Percentiles rank a stretch among this genome's conserved stretches.
Conservation (phyloP, 2,113 vertebrate genomes). For the Triplophysa tibetana region DNA sequence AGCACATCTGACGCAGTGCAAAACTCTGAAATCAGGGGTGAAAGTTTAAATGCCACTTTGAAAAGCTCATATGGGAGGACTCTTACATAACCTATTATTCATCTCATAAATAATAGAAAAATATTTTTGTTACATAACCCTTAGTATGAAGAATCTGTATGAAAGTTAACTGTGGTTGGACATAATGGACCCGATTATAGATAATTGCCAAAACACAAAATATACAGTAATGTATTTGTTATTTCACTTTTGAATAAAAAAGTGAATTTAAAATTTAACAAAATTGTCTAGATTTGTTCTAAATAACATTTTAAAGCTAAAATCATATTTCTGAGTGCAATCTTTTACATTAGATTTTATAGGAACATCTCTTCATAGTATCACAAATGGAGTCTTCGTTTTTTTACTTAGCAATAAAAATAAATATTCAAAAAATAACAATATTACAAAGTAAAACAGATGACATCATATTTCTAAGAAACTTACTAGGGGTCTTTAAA, state of each 20-base stretch:
- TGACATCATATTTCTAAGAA: neutral
- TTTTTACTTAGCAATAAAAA: too few relatives aligned
- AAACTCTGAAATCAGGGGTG: neutral
- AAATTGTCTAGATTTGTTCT: too few relatives aligned
- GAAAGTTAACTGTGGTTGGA: neutral
- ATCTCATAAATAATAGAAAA: neutral
- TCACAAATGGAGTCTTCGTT: neutral
- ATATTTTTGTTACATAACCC: conserved; percentile 30
- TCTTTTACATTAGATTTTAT: neutral
- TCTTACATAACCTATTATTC: conserved; percentile 18
- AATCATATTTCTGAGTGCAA: neutral
- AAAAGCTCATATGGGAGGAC: neutral
- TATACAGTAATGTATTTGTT: neutral
- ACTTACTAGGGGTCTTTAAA: neutral
- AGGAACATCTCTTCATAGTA: neutral
- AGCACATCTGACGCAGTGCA: neutral
- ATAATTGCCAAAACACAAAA: neutral
- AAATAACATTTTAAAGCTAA: too few relatives aligned
- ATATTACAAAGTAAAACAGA: neutral
- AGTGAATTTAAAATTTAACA: too few relatives aligned
- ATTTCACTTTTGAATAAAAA: too few relatives aligned
- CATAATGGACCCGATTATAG: neutral
- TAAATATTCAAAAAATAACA: neutral
- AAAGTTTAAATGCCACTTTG: conserved; percentile 2
- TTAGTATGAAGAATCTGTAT: neutral